Conservation (phyloP, 2,113 vertebrate genomes). For the Bubo blakistoni region DNA sequence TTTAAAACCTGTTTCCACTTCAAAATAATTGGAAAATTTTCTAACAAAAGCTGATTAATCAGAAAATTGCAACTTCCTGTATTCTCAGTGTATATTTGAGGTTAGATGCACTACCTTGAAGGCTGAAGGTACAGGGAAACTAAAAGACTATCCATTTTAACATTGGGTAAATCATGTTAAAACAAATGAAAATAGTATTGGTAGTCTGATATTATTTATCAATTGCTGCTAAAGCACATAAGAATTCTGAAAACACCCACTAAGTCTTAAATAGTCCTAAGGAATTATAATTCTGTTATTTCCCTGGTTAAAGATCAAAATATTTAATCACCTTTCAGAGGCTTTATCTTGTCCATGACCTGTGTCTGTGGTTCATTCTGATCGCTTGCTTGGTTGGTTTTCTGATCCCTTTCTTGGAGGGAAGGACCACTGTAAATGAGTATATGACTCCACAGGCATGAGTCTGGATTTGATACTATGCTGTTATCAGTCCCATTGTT, state of each 20-base stretch:
- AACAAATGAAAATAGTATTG: not conserved
- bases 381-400: not conserved
- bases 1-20: not conserved
- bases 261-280: not conserved
- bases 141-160: not conserved
- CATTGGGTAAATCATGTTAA: not conserved
- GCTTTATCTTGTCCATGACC: not conserved
- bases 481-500: not conserved
- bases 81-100: not conserved
- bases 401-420: not conserved
- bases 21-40: not conserved
- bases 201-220: not conserved
- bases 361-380: not conserved
- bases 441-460: not conserved
- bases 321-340: not conserved
- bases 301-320: not conserved
- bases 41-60: not conserved
- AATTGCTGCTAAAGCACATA: not conserved
- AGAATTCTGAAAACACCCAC: not conserved
- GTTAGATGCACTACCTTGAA: not conserved
- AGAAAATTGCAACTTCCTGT: not conserved
- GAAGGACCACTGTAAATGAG: not conserved
- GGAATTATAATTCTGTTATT: not conserved
- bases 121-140: not conserved
- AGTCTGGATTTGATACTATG: not conserved